Percentiles rank a stretch among this genome's conserved stretches.
Evolutionary conservation across 2,888 invertebrate genomes (phyloP).

Genomic region (Napeogenes sylphis): DNA sequence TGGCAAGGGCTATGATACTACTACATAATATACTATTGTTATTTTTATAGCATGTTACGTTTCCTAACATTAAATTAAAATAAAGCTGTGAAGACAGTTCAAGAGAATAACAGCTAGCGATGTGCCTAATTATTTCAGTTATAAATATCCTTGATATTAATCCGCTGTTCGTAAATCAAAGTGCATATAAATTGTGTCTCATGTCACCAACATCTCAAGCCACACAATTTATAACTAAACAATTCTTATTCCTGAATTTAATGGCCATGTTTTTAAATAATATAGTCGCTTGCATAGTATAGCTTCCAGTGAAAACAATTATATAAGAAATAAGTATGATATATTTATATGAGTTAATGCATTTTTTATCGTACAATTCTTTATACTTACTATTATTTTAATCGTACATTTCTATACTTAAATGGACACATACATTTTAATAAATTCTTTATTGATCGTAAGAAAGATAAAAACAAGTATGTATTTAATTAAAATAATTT

Average conservation of each 20-base stretch:
- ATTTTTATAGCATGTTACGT: conserved; percentile 4
- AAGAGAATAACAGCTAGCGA: not conserved
- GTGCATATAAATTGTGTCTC: conserved; percentile 32
- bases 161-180: conserved; percentile 30
- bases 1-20: conserved; percentile 1
- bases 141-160: conserved; percentile 17
- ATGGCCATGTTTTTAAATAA: conserved; percentile 6
- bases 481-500: too few relatives aligned
- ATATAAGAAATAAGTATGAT: too few relatives aligned
- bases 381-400: too few relatives aligned
- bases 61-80: conserved; percentile 5
- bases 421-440: too few relatives aligned
- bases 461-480: too few relatives aligned
- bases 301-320: not conserved
- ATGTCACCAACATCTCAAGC: conserved; percentile 34
- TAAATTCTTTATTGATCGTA: too few relatives aligned
- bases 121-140: conserved; percentile 7
- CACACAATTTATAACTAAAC: conserved; percentile 35
- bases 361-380: too few relatives aligned
- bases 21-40: too few relatives aligned
- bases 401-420: too few relatives aligned
- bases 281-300: not conserved
- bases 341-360: too few relatives aligned
- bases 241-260: conserved; percentile 31
- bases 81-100: not conserved